Evolutionary conservation across 53 echinoderm and acorn worm species (phyloP).

Genomic region (Astropecten irregularis): DNA sequence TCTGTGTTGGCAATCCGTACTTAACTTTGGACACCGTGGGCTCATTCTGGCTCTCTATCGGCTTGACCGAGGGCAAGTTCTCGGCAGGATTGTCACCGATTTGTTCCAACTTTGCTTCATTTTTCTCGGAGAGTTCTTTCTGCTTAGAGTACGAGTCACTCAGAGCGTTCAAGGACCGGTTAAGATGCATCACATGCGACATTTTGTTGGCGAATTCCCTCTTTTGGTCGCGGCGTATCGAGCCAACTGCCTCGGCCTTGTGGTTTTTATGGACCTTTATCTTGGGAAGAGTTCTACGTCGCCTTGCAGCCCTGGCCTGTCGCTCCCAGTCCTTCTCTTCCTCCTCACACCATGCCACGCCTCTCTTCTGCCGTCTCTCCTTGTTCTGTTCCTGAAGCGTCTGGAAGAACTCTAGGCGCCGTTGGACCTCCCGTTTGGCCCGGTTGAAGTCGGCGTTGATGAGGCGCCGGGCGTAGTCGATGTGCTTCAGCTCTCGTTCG

Average conservation of each 20-base stretch:
- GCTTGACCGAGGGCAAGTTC: background rate
- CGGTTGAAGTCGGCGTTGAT: constrained; percentile 74
- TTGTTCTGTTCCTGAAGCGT: constrained; percentile 71
- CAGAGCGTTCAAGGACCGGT: constrained; percentile 67
- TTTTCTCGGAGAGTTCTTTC: constrained; percentile 22
- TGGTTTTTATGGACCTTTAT: constrained; percentile 55
- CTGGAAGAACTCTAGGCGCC: constrained; percentile 74
- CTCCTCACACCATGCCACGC: constrained; percentile 40
- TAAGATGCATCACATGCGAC: constrained; percentile 48
- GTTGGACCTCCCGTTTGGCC: constrained; percentile 68
- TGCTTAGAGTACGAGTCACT: constrained; percentile 45
- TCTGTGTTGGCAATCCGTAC: constrained; percentile 49
- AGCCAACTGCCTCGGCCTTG: constrained; percentile 64
- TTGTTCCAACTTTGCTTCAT: constrained; percentile 42
- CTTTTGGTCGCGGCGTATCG: constrained; percentile 58
- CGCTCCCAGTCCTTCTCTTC: constrained; percentile 28
- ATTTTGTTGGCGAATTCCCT: constrained; percentile 43
- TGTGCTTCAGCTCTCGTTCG: constrained; percentile 76
- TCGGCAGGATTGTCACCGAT: constrained; percentile 33
- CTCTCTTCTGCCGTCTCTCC: constrained; percentile 44
- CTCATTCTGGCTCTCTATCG: constrained; percentile 2
- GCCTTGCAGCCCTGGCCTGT: background rate
- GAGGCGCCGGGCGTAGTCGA: constrained; percentile 79
- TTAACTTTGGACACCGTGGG: background rate
- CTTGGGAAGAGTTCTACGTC: constrained; percentile 44